Evolutionary conservation across 2,797 vertebrate genomes (phyloP).

Genomic region (Artibeus lituratus): DNA sequence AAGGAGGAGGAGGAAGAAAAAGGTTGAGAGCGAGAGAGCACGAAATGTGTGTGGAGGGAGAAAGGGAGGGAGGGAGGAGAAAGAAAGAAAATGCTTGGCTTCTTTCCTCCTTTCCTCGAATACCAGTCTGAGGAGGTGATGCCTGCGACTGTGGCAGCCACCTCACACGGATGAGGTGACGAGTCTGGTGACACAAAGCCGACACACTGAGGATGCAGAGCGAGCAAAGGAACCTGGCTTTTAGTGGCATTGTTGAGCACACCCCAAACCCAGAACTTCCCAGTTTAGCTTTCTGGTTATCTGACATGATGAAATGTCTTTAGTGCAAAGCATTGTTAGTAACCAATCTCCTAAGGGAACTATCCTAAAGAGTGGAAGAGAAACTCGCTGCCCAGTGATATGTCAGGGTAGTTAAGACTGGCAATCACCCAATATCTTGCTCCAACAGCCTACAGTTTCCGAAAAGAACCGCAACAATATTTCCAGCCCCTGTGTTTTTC

Average conservation of each 20-base stretch:
- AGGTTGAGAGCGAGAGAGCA: not conserved
- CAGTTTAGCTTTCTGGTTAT: not conserved
- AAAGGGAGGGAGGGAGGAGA: not conserved
- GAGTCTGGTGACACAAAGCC: not conserved
- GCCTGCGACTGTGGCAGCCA: not conserved
- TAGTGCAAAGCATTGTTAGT: not conserved
- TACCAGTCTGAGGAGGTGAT: not conserved
- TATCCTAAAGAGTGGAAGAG: not conserved
- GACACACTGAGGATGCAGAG: not conserved
- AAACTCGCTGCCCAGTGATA: not conserved
- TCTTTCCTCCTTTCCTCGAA: not conserved
- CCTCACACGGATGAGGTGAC: not conserved
- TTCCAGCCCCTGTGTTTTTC: not conserved
- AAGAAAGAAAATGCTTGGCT: not conserved
- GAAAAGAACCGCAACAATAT: not conserved
- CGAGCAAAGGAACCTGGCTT: not conserved
- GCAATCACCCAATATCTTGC: not conserved
- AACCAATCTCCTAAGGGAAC: not conserved
- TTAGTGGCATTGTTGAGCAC: accelerated
- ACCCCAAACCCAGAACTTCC: not conserved
- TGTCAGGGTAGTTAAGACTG: not conserved
- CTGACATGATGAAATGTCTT: not conserved
- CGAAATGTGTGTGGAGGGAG: not conserved
- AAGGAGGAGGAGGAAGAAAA: not conserved
- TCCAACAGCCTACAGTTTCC: not conserved